Conservation (phyloP, 1,140 invertebrate species). For the Coenobita brevimanus region DNA sequence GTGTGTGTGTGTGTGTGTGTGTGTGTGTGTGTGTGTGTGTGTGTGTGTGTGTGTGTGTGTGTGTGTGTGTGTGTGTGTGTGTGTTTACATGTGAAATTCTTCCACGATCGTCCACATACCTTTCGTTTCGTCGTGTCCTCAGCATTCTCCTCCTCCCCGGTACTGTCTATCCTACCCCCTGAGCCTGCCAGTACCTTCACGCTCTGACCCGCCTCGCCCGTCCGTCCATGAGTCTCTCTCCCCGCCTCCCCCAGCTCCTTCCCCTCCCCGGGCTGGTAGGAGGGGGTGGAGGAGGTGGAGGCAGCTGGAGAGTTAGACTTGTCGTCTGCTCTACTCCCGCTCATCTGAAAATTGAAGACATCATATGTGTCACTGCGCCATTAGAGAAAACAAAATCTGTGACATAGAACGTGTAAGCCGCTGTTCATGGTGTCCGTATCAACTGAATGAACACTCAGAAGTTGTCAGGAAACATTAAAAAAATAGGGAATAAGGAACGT, state of each 20-base stretch:
- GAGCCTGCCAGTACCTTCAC: background rate
- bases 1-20: background rate
- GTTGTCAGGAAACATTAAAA: too few species aligned
- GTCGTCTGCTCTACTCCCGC: too few species aligned
- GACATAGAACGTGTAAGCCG: too few species aligned
- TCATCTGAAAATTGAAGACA: too few species aligned
- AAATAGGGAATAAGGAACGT: too few species aligned
- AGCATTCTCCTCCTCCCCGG: background rate
- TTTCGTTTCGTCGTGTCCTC: background rate
- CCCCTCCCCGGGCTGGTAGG: background rate
- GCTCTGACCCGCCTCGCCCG: background rate
- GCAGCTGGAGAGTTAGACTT: too few species aligned
- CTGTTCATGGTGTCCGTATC: too few species aligned
- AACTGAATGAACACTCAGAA: too few species aligned
- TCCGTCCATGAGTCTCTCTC: background rate
- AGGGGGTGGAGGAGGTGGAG: too few species aligned
- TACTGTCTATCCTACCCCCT: background rate
- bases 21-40: background rate
- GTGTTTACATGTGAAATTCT: too few species aligned
- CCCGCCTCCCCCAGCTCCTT: background rate
- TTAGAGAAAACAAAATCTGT: too few species aligned
- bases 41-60: background rate
- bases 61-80: background rate
- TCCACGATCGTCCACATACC: background rate
- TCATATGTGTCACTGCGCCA: too few species aligned